Base-by-base conservation (phyloP, 2,888 invertebrate genomes). In the Agrotis puta region DNA sequence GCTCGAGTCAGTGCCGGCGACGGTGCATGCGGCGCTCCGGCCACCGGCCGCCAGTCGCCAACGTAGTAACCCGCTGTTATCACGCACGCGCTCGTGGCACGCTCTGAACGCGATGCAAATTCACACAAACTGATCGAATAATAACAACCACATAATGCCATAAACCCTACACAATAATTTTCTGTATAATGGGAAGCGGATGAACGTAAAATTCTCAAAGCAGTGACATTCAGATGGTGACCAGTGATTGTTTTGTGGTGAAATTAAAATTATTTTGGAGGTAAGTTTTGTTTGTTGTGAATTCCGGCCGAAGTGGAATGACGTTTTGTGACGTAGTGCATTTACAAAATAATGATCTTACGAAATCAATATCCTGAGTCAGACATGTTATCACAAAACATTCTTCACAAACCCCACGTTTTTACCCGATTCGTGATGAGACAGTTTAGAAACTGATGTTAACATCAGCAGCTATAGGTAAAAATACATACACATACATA, bases 281-380 rank as follows among this genome's bases (percentile, higher is more conserved):
- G 89, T 90, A 84, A 90, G 89, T 90, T 89, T 69, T 89, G 88
- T 88, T 88, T 89, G 88, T 88, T 88, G 84, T 88, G 82, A 84
- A 84, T 87, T 81, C 77, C 85, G 78, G 79, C 75, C 71, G 74
- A 71, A 70, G 66, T 85, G 79, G 82, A 85, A 85, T 87, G 87
- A 85, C 81, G 84, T 77, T 77, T 66, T 63, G 80, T 85, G 70
- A 79, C 77, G 68, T 74, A 70, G 74, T 79, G 54, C 67, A 87
- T 87, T 88, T 85, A 84, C 84, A 86, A 89, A 89, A 87, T 87
- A 86, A 82, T 78, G 71, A 73, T 77, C 72, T 66, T 67, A 70
- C 53, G 66, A 45, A 69, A 73, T 64, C 77, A 73, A 79, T 76
- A 79, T 69, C 61, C 51, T 64, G 63, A 61, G 45, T 66, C 67